phyloP scores from a whole-genome alignment of 2,113 vertebrate species.

The Rhadina sibilatrix region DNA sequence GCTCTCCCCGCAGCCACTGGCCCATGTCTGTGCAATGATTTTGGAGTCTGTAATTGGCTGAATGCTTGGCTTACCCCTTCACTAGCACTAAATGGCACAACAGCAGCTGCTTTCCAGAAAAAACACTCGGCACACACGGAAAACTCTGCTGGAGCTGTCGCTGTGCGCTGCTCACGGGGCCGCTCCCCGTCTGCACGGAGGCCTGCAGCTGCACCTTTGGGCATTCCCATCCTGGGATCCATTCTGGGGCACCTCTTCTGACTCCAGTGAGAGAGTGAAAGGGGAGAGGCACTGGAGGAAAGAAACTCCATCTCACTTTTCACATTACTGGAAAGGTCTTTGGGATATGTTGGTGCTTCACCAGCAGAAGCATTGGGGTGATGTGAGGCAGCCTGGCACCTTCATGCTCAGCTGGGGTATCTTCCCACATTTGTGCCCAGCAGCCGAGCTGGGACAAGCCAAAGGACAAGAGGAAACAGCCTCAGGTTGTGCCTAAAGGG shows the following conservation, averaged over 20 bases:
- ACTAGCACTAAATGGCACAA: neutral
- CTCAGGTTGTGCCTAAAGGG: neutral
- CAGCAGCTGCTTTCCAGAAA: neutral
- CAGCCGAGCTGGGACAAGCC: neutral
- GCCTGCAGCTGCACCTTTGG: neutral
- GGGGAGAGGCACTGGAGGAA: neutral
- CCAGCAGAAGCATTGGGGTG: neutral
- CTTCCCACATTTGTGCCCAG: neutral
- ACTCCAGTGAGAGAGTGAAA: neutral
- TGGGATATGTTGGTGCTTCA: neutral
- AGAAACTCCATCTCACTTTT: neutral
- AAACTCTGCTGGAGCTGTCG: neutral
- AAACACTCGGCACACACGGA: neutral
- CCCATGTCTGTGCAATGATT: conserved; percentile 1
- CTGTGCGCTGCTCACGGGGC: accelerated
- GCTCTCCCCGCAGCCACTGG: neutral
- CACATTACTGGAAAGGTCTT: neutral
- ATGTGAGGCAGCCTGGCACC: neutral
- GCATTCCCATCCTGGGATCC: neutral
- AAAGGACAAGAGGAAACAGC: neutral
- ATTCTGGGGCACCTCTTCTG: neutral
- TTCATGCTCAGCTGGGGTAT: neutral
- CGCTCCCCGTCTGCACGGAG: accelerated
- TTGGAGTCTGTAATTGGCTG: conserved; percentile 44
- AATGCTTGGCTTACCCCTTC: conserved; percentile 26